Base-by-base conservation (phyloP, 2,797 vertebrate genomes). In the Catamblyrhynchus diadema region DNA sequence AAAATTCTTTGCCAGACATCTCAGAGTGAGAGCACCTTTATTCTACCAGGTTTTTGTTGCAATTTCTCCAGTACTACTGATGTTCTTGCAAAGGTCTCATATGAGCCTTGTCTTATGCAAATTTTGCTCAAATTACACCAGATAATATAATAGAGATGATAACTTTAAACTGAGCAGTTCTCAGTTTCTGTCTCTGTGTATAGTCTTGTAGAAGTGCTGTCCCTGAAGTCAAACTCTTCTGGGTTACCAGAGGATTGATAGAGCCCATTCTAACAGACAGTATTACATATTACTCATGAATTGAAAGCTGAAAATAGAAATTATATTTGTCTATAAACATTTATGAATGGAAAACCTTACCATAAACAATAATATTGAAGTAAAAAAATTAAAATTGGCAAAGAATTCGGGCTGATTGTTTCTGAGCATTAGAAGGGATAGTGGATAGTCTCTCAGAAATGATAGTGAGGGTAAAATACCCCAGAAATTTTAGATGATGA, bases 401-500 rank as follows among this genome's bases (percentile, higher is more conserved):
- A 69, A 70, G 4, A 70, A n/a, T 70, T 74, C 3, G 3, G 25
- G 6, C 6, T 59, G 16, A 33, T 59, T 24, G 7, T 41, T 84
- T 41, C 28, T 77, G 64, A 86, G 44, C 8, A 59, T 48, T 37
- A 73, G 25, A 90, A 37, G 9, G 47, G 2, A 47, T 62, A 60
- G 39, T 37, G n/a, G 4, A 56, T 30, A 70, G 4, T 14, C 12
- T 51, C 14, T 79, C 35, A 86, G 28, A 53, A 83, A 5, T 10
- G 14, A 45, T 4, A 64, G 5, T 10, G 25, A 10, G 8, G 60
- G 7, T 3, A 57, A 86, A 82, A 64, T 44, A 9, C 0, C 0
- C 5, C 12, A 6, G 44, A 56, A 56, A 3, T 44, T 92, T 56
- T 47, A 48, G 17, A 24, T 60, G 8, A 80, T 1, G 0, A 67